phyloP scores from a whole-genome alignment of 2,113 vertebrate genomes.

The Arvicanthis niloticus region DNA sequence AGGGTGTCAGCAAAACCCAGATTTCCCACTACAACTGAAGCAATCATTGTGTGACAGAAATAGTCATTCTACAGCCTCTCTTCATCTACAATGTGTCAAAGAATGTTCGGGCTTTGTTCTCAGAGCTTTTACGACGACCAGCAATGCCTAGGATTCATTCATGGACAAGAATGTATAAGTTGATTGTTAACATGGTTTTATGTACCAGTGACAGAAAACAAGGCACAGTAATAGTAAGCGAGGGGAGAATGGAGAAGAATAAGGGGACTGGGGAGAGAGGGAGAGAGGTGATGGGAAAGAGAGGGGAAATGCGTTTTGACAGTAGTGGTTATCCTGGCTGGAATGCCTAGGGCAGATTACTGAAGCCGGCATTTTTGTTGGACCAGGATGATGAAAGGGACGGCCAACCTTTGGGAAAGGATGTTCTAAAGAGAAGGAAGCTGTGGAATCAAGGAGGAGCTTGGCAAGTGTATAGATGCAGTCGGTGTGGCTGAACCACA shows the following conservation, averaged over 20 bases:
- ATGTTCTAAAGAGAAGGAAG: neutral
- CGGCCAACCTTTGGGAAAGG: neutral
- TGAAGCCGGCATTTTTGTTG: neutral
- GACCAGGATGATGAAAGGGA: neutral
- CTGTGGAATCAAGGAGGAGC: neutral
- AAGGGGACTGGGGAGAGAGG: neutral
- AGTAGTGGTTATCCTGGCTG: neutral
- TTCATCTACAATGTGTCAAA: neutral
- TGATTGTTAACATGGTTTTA: neutral
- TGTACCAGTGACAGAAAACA: neutral
- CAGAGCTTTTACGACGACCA: neutral
- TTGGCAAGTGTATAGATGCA: neutral
- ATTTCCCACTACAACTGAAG: neutral
- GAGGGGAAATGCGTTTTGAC: neutral
- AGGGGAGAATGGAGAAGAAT: neutral
- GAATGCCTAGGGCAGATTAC: neutral
- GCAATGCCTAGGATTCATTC: neutral
- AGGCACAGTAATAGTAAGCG: neutral
- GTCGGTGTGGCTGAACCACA: neutral
- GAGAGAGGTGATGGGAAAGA: neutral
- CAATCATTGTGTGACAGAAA: neutral
- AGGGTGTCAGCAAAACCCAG: neutral
- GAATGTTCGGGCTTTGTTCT: neutral
- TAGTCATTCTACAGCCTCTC: neutral
- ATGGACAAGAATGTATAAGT: neutral